A percentile compares a stretch with the other conserved stretches of the same genome.
Evolutionary conservation across 2,797 vertebrate species (phyloP).

Genomic region (Epinephelus coioides): DNA sequence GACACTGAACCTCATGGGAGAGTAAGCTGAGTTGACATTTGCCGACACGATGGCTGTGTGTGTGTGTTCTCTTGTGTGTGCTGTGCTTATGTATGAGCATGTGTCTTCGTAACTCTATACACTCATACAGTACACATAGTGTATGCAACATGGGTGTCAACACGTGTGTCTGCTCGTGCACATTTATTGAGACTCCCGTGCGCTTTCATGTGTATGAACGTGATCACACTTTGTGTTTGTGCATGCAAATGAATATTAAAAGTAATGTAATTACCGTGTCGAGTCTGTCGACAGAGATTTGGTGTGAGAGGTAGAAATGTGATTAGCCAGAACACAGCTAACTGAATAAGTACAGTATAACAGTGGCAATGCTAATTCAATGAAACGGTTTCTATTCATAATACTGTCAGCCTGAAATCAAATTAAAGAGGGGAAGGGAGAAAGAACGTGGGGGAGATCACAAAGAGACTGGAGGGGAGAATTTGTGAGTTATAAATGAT

Average conservation of each 20-base stretch:
- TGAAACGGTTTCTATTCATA: slow-evolving; percentile 48
- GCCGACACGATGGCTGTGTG: slow-evolving; percentile 26
- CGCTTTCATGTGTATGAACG: slow-evolving; percentile 3
- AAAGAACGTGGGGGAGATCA: slow-evolving; percentile 12
- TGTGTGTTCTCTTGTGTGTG: slow-evolving; percentile 20
- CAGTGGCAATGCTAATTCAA: slow-evolving; percentile 64
- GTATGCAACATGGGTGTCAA: background rate
- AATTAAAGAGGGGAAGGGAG: slow-evolving; percentile 34
- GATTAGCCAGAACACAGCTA: slow-evolving; percentile 71
- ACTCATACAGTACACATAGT: background rate
- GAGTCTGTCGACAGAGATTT: slow-evolving; percentile 57
- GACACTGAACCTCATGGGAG: slow-evolving; percentile 63
- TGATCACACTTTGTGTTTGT: slow-evolving; percentile 22
- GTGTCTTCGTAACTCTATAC: slow-evolving; percentile 15
- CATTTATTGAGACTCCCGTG: background rate
- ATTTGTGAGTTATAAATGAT: slow-evolving; percentile 17
- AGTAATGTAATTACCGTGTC: slow-evolving; percentile 53
- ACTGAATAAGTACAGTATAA: slow-evolving; percentile 59
- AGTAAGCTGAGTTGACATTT: slow-evolving; percentile 62
- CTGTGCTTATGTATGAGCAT: slow-evolving; percentile 25
- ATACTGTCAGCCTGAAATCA: slow-evolving; percentile 51
- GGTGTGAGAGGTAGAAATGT: slow-evolving; percentile 55
- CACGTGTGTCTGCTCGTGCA: background rate
- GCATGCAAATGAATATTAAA: slow-evolving; percentile 50
- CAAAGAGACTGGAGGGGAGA: slow-evolving; percentile 10